Evolutionary conservation across 2,888 invertebrate genomes (phyloP).

Genomic region (Lutraria lutraria): DNA sequence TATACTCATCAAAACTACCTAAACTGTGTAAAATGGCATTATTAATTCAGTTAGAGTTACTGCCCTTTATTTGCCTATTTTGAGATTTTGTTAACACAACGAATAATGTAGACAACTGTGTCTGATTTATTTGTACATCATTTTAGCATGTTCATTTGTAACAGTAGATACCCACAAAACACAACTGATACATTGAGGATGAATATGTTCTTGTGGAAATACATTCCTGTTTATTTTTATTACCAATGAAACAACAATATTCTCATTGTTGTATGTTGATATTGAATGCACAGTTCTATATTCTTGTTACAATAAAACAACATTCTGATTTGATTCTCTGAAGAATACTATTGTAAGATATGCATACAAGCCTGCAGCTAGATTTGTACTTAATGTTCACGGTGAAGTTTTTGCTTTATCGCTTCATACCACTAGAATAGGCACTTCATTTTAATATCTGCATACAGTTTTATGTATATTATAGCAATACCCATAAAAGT

Average conservation of each 20-base stretch:
- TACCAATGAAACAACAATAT: constrained; percentile 12
- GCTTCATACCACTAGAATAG: constrained; percentile 22
- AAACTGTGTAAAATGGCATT: too few species aligned
- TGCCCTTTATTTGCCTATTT: neutral
- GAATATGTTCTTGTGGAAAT: neutral
- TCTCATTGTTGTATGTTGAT: neutral
- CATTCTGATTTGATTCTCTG: neutral
- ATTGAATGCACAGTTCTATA: constrained; percentile 12
- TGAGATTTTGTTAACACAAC: neutral
- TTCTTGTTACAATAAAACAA: neutral
- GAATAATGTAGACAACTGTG: too few species aligned
- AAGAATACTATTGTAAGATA: constrained; percentile 13
- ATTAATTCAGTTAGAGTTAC: neutral
- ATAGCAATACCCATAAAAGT: constrained; percentile 61
- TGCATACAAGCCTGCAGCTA: constrained; percentile 9
- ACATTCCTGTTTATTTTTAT: constrained; percentile 9
- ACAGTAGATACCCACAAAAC: neutral
- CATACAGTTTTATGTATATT: constrained; percentile 54
- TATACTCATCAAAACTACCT: too few species aligned
- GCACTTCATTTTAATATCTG: constrained; percentile 50
- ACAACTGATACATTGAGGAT: neutral
- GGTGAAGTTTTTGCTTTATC: neutral
- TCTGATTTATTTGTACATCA: neutral
- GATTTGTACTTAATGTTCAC: neutral
- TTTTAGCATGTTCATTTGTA: neutral